These are phyloP conservation scores for Lysandra coridon DNA, from an alignment of 2,888 invertebrate species.

Conservation along the genomic window DNA sequence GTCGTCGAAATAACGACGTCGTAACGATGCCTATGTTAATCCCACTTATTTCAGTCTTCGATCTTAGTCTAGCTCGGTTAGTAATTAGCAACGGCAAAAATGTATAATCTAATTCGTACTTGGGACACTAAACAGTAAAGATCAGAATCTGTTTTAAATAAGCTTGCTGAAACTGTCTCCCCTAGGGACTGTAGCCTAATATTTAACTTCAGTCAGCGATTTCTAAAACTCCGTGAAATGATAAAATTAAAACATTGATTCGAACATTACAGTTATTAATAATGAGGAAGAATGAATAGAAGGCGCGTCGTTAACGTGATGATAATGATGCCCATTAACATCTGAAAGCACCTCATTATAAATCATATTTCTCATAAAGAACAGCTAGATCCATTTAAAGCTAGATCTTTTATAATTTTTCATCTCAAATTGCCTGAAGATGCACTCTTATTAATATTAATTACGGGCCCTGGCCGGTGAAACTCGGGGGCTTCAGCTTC, in stretches of 20 bases:
- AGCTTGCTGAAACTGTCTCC: neutral
- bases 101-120: neutral
- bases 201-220: neutral
- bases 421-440: conserved; percentile 29
- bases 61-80: too few species aligned
- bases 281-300: neutral
- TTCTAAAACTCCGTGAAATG: neutral
- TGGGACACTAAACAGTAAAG: neutral
- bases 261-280: conserved; percentile 1
- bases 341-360: conserved; percentile 25
- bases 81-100: too few species aligned
- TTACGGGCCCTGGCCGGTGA: neutral
- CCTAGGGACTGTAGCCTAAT: neutral
- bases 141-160: neutral
- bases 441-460: conserved; percentile 30
- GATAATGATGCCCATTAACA: conserved; percentile 17
- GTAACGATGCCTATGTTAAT: too few species aligned
- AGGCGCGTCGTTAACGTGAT: neutral
- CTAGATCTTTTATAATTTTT: conserved; percentile 29
- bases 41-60: too few species aligned
- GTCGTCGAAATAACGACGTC: too few species aligned
- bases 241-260: neutral
- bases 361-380: conserved; percentile 23
- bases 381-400: conserved; percentile 21
- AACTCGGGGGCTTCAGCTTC: neutral